Evolutionary conservation across 1,140 invertebrate genomes (phyloP).

Genomic region (Hypothenemus hampei): DNA sequence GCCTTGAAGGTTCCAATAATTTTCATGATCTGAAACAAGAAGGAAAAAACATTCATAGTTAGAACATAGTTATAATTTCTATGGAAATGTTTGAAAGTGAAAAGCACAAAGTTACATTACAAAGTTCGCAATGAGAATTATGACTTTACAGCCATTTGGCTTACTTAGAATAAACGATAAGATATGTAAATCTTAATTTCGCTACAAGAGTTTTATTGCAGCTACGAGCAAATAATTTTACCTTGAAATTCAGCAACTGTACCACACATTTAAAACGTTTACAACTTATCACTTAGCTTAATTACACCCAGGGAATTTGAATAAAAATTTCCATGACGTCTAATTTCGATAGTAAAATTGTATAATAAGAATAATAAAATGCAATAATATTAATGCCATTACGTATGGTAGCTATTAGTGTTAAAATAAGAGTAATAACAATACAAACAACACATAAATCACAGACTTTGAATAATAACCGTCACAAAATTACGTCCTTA

Average conservation of each 20-base stretch:
- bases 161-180: slow-evolving; percentile 14
- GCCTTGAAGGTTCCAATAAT: slow-evolving; percentile 21
- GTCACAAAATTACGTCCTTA: no score
- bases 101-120: background rate
- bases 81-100: background rate
- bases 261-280: slow-evolving; percentile 17
- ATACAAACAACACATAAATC: no score
- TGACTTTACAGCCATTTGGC: background rate
- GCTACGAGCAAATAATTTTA: slow-evolving; percentile 17
- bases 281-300: slow-evolving; percentile 20
- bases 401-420: no score
- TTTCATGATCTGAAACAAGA: slow-evolving; percentile 22
- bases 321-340: no score
- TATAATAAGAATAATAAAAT: no score
- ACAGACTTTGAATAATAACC: no score
- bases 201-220: slow-evolving; percentile 13
- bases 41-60: background rate
- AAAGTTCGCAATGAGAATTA: background rate
- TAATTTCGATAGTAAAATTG: no score
- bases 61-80: background rate
- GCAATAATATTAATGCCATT: no score
- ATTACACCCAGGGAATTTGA: slow-evolving; percentile 13
- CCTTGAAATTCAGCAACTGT: slow-evolving; percentile 13
- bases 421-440: no score
- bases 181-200: slow-evolving; percentile 21